phyloP scores from a whole-genome alignment of 35 echinoderm and acorn worm genomes.

The Lytechinus pictus region DNA sequence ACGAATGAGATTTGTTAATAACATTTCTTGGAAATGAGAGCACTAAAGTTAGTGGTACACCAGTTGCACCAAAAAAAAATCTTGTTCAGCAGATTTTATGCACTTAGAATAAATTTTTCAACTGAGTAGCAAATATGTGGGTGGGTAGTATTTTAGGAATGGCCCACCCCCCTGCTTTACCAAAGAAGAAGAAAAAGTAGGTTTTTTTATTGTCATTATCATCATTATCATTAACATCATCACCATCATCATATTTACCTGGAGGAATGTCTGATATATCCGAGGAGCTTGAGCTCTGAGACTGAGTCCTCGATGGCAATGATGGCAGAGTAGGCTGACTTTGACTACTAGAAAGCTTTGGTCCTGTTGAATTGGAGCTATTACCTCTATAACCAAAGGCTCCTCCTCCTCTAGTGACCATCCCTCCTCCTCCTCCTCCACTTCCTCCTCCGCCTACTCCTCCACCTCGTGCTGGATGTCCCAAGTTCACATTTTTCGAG shows the following conservation, averaged over 20 bases:
- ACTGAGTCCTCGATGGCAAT: neutral
- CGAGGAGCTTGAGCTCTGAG: slow-evolving; percentile 13
- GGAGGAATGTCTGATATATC: neutral
- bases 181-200: no score
- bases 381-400: neutral
- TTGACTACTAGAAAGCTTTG: neutral
- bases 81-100: no score
- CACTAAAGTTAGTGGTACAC: no score
- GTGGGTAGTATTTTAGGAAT: no score
- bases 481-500: neutral
- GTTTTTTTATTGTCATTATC: no score
- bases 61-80: no score
- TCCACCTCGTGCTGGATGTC: neutral
- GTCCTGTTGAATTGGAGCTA: neutral
- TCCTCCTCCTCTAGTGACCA: neutral
- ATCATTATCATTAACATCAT: no score
- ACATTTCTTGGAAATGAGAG: no score
- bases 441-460: neutral
- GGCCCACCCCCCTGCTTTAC: no score
- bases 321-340: neutral
- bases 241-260: neutral
- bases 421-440: neutral
- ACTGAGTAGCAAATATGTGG: no score
- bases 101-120: no score
- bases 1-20: no score